Evolutionary conservation across 92 coral and sea anemone species (phyloP), one percentile per base, ranked within the genome.

Genomic region (Epizoanthus rinbou): DNA sequence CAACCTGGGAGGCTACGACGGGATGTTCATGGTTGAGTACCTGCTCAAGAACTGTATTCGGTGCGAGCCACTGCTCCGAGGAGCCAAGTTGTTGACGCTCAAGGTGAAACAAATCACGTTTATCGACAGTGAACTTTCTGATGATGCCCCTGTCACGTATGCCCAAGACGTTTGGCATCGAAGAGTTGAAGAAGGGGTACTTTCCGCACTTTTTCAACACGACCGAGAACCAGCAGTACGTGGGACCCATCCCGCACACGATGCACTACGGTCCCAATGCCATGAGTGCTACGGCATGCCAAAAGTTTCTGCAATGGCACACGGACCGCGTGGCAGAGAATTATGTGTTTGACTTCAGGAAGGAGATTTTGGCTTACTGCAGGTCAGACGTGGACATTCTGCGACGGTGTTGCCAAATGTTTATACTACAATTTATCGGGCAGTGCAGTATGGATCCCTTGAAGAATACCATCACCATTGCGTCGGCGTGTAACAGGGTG

Each of bases 311-410:
- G 23, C 15, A 0, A 1, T 82, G 85, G 85, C 59, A 82, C 21
- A 43, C 58, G 0, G n/a, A 2, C 1, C 64, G 57, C 2, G 57
- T 24, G 0, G 59, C 17, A 5, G 8, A 69, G 2, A 8, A 67
- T 16, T 68, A 82, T 19, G 79, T 82, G 18, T 82, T 45, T 15
- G 86, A 82, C 5, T 68, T 82, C 23, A 23, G 31, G 56, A 57
- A 68, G 0, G 86, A 82, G 28, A 24, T 82, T 0, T 2, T 69
- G 0, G 31, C 18, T 0, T 82, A 69, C 9, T 82, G 86, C 50
- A 69, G 41, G 1, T 82, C 86, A 0, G 79, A 82, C 9, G 78
- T 69, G 6, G 86, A 82, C 28, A 82, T 69, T 31, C 31, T 82
- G 22, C 35, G 86, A 3, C 35, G 80, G 19, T 82, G 86, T 53